These are phyloP conservation scores for Scarus forsteni DNA, from an alignment of 2,797 vertebrate species.

Conservation along the genomic window DNA sequence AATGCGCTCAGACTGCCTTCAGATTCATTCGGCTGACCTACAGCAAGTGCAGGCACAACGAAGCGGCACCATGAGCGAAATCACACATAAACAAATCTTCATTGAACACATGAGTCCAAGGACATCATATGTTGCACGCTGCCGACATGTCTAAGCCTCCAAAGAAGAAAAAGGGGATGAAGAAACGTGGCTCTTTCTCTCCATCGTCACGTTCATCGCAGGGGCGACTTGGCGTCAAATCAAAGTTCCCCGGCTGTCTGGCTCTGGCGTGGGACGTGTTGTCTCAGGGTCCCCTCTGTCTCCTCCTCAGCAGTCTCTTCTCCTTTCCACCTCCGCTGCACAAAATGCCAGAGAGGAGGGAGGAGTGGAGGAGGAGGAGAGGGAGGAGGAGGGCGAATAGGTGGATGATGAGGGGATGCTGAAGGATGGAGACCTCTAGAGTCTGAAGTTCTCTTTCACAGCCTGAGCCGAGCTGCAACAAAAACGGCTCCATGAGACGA, in stretches of 20 bases:
- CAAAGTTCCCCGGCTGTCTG: conserved; percentile 81
- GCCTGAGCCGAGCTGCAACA: conserved; percentile 44
- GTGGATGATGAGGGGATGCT: conserved; percentile 80
- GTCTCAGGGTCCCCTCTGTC: conserved; percentile 79
- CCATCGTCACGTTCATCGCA: conserved; percentile 67
- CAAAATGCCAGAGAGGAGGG: conserved; percentile 72
- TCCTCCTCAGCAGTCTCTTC: conserved; percentile 76
- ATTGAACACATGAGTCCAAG: conserved; percentile 73
- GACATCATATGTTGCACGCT: conserved; percentile 76
- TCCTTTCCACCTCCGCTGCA: conserved; percentile 77
- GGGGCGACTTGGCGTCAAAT: conserved; percentile 74
- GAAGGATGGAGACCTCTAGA: conserved; percentile 90
- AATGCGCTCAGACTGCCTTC: conserved; percentile 77
- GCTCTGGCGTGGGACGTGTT: conserved; percentile 79
- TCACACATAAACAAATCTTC: conserved; percentile 64
- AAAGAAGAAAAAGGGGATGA: conserved; percentile 43
- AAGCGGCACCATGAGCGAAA: conserved; percentile 70
- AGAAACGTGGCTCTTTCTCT: conserved; percentile 58
- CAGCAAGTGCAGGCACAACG: conserved; percentile 64
- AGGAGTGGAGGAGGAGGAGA: conserved; percentile 53
- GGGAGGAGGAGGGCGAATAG: conserved; percentile 61
- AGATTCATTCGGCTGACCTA: conserved; percentile 70
- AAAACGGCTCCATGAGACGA: conserved; percentile 7
- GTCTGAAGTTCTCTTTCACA: conserved; percentile 81
- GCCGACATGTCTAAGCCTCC: conserved; percentile 69